Conservation (phyloP, 2,113 vertebrate species). For the Bagarius yarrelli region DNA sequence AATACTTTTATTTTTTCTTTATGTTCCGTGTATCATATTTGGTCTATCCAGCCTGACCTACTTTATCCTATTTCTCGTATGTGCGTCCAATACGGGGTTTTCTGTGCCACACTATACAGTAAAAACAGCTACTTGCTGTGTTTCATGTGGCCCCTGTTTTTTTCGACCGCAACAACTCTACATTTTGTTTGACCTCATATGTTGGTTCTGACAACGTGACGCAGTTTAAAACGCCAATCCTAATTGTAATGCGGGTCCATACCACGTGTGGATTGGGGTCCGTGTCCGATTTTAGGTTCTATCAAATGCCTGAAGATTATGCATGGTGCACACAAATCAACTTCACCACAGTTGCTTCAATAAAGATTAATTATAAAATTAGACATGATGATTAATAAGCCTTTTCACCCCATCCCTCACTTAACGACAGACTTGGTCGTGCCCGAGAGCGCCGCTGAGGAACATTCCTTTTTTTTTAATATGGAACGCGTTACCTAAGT, state of each 20-base stretch:
- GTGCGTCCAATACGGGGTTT: constrained; percentile 33
- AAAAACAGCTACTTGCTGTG: neutral
- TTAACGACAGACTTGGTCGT: constrained; percentile 1
- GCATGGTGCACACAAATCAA: neutral
- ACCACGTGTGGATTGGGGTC: constrained; percentile 46
- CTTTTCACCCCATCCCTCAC: neutral
- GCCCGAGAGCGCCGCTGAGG: neutral
- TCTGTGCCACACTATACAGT: neutral
- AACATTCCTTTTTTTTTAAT: neutral
- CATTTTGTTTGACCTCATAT: neutral
- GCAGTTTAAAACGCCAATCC: constrained; percentile 53
- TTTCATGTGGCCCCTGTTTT: neutral
- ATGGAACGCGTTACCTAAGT: neutral
- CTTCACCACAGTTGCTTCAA: neutral
- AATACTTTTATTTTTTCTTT: neutral
- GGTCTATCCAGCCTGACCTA: constrained; percentile 66
- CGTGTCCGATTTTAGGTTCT: constrained; percentile 19
- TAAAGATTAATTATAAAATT: constrained; percentile 1
- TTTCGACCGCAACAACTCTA: neutral
- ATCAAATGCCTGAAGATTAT: neutral
- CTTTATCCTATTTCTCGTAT: constrained; percentile 60
- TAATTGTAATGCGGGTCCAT: constrained; percentile 53
- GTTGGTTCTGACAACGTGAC: constrained; percentile 56
- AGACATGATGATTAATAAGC: neutral
- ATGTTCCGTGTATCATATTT: constrained; percentile 45